Evolutionary conservation across 2,113 vertebrate species (phyloP), one percentile per base, ranked within the genome.

Genomic region (Seriola aureovittata): DNA sequence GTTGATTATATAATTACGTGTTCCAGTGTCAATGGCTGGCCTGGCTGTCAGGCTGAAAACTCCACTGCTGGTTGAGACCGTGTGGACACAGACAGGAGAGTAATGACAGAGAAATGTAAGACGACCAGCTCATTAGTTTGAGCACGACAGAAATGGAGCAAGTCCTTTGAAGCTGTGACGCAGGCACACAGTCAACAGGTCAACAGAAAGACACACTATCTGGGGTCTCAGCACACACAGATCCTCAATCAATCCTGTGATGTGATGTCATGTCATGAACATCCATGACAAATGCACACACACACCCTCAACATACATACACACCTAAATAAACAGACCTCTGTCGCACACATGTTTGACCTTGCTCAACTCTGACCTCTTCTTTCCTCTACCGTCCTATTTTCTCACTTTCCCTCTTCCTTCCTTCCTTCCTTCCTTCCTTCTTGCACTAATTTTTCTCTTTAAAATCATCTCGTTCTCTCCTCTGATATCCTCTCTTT

Each of bases 241-340:
- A 29, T 57, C 48, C 62, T 44, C 10, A 19, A 23, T 23, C 23
- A 23, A 23, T 23, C 23, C 23, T 23, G 23, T 23, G 23, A 23
- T 23, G 23, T 23, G 23, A 23, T 23, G n/a, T 32, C 66, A 46
- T 62, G 54, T 57, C 42, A 44, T 50, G 25, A 71, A 75, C 63
- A 72, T 63, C 11, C 12, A 68, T 44, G 42, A 66, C 44, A 85
- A 60, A 69, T 54, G 62, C n/a, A 48, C 44, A 70, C 19, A 68
- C 42, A 38, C 59, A 12, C 34, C 65, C 62, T 72, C 63, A 34
- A 67, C 68, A 71, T 59, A 81, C 69, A 80, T 55, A 71, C 17
- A 74, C 66, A 50, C 78, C 78, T 80, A 80, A 50, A 65, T n/a
- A 82, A 91, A 86, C 77, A 85, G n/a, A 64, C 76, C 62, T 60